A percentile compares a stretch with the other conserved stretches of the same genome.
Conservation (phyloP, 2,113 vertebrate genomes). For the Spea bombifrons region DNA sequence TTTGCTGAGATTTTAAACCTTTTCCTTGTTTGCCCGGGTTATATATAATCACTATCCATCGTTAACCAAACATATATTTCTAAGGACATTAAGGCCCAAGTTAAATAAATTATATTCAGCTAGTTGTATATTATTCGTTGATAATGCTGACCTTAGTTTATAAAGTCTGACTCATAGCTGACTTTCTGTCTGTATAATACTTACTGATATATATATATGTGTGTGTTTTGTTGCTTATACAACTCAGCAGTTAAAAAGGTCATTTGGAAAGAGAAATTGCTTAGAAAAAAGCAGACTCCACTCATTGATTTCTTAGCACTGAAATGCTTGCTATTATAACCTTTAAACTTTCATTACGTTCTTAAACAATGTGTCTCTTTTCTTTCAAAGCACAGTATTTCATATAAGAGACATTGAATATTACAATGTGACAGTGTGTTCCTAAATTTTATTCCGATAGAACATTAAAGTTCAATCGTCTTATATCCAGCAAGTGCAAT, state of each 20-base stretch:
- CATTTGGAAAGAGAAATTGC: slow-evolving; percentile 37
- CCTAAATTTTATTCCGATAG: too few species aligned
- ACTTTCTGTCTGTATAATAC: slow-evolving; percentile 25
- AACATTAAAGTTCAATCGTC: too few species aligned
- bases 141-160: slow-evolving; percentile 37
- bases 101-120: slow-evolving; percentile 39
- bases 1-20: slow-evolving; percentile 38
- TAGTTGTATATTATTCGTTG: slow-evolving; percentile 42
- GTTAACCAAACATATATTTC: slow-evolving; percentile 37
- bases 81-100: slow-evolving; percentile 42
- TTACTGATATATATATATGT: slow-evolving; percentile 11
- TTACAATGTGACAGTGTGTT: too few species aligned
- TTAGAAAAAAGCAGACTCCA: slow-evolving; percentile 7
- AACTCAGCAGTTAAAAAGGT: slow-evolving; percentile 40
- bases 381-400: neutral
- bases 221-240: slow-evolving; percentile 24
- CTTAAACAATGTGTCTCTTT: neutral
- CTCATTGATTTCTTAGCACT: slow-evolving; percentile 13
- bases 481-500: too few species aligned
- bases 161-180: slow-evolving; percentile 39
- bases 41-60: slow-evolving; percentile 37
- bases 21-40: slow-evolving; percentile 23
- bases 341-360: slow-evolving; percentile 18
- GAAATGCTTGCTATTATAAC: slow-evolving; percentile 24
- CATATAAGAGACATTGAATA: neutral